Base-by-base conservation (phyloP, 2,797 vertebrate genomes). In the Enteromius viviparus region DNA sequence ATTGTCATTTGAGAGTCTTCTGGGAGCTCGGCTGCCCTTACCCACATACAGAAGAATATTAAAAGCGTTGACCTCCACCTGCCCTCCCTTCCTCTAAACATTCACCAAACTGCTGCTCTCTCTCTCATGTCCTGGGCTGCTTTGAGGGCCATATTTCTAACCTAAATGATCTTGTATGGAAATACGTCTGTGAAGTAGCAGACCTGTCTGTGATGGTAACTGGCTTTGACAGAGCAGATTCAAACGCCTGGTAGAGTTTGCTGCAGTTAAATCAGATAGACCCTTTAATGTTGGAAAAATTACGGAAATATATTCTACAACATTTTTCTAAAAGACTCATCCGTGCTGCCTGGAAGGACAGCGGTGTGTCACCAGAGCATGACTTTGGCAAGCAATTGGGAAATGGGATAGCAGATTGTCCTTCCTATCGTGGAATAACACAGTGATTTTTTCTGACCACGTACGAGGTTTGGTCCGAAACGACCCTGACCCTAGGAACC, bases 231-330 rank as follows among this genome's bases (percentile, higher is more conserved):
- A 86, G 88, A 87, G 90, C 86, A 74, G 80, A 76, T 62, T 78
- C 15, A 82, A 87, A 82, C 78, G 45, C 14, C 26, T 79, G 87
- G 51, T 65, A 66, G 32, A 82, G 83, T 84, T 90, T 74, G 86
- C 84, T 83, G 85, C 87, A 83, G 81, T 92, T 90, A 92, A 92
- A 91, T 90, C 87, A 91, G 87, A 71, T 53, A 68, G 87, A 91
- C 71, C 85, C 86, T 88, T 86, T 79, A 88, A 86, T 78, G 45
- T 79, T 81, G 85, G 90, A 89, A 87, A 89, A 89, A 90, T 14
- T 17, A 83, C 86, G 87, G 89, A 92, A 92, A 92, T 74, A 88
- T 58, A 53, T 49, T 65, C 62, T 21, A 45, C 64, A 69, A 45
- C n/a, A 37, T 55, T 84, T 84, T 82, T 26, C 75, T 79, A 45